Evolutionary conservation across 30 jellyfish, hydroid and myxozoan species (phyloP), one percentile per base, ranked within the genome.

Genomic region (Hydractinia symbiolongicarpus): DNA sequence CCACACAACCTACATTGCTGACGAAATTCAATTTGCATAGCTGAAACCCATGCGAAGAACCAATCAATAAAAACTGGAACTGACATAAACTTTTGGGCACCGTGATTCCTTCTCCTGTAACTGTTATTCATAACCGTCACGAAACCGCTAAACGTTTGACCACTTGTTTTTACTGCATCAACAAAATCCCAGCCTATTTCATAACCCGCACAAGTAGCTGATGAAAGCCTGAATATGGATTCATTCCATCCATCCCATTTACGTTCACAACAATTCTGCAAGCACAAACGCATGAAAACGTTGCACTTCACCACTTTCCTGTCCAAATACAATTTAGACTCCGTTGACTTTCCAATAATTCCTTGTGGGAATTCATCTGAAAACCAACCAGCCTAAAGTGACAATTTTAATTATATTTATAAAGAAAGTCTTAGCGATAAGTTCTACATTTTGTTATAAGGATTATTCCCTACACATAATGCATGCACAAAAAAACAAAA

Each of bases 211-310:
- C 44, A 30, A 66, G 53, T 19, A 66, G 76, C 50, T 66, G 76
- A 66, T 19, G 76, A 66, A 50, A 66, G 44, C 21, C 76, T 19
- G 44, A 66, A 66, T 19, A 66, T 53, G 44, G 76, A 66, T 19
- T 66, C 76, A 19, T 66, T 53, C 76, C 76, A 66, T 66, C 76
- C 76, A 66, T 66, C 76, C 76, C 76, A 66, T 19, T 66, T 19
- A 66, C 53, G 53, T 19, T 50, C 50, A 66, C 76, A 66, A 13
- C 50, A 19, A 66, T 66, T 66, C 50, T 50, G 44, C 50, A 66
- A 66, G 44, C 76, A 66, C 50, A 19, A 19, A 53, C 76, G 76
- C 15, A 4, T 19, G 44, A 19, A 66, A 66, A 66, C 76, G 44
- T 66, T 53, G 44, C 76, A 66, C 76, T 66, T 53, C 21, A 66